Conservation (phyloP, 2,113 vertebrate genomes). For the Sinocyclocheilus rhinocerous region DNA sequence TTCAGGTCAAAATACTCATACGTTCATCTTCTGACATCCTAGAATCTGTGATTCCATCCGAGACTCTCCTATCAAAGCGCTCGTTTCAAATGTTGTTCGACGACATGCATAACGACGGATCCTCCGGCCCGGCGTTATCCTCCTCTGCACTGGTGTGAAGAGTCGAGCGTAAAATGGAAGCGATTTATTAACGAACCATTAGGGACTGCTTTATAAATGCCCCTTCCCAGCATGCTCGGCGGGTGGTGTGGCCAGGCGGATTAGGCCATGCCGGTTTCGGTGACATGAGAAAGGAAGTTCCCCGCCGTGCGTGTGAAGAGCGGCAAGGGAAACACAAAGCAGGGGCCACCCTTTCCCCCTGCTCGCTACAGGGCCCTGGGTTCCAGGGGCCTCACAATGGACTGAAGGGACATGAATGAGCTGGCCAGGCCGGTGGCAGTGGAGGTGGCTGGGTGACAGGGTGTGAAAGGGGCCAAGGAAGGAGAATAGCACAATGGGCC, state of each 20-base stretch:
- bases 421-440: slow-evolving; percentile 84
- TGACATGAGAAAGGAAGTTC: slow-evolving; percentile 85
- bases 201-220: slow-evolving; percentile 78
- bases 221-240: slow-evolving; percentile 79
- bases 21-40: background rate
- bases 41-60: background rate
- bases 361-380: slow-evolving; percentile 77
- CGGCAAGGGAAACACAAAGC: slow-evolving; percentile 78
- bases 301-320: slow-evolving; percentile 81
- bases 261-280: slow-evolving; percentile 83
- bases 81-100: slow-evolving; percentile 16
- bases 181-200: slow-evolving; percentile 83
- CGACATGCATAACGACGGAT: slow-evolving; percentile 32
- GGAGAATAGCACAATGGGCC: slow-evolving; percentile 75
- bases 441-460: slow-evolving; percentile 80
- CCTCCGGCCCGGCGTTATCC: slow-evolving; percentile 45
- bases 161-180: slow-evolving; percentile 80
- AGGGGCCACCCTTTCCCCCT: slow-evolving; percentile 77
- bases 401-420: slow-evolving; percentile 84
- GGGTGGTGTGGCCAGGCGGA: slow-evolving; percentile 72
- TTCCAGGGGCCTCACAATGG: slow-evolving; percentile 80
- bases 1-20: slow-evolving; percentile 34
- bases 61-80: background rate
- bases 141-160: slow-evolving; percentile 72
- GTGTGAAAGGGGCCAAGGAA: slow-evolving; percentile 80